These are phyloP conservation scores for Caenorhabditis sp. DNA, from an alignment of 2,888 invertebrate species.

Conservation along the genomic window DNA sequence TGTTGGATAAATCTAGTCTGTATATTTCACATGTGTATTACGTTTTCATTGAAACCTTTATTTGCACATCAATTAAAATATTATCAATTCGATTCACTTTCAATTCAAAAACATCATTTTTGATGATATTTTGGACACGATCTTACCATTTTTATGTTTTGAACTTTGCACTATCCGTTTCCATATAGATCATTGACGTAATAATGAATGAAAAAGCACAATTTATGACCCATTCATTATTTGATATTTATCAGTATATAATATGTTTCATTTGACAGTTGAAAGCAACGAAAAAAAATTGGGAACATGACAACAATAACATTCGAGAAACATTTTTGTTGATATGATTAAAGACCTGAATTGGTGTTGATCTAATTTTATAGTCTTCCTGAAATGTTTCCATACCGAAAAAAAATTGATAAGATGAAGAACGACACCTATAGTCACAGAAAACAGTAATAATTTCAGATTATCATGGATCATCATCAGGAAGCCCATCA, in stretches of 20 bases:
- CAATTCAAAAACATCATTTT: conserved; percentile 15
- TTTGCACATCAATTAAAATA: conserved; percentile 10
- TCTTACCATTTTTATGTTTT: not conserved
- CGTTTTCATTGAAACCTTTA: not conserved
- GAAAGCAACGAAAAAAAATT: not conserved
- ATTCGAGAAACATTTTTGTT: not conserved
- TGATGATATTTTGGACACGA: conserved; percentile 9
- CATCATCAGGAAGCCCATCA: conserved; percentile 53
- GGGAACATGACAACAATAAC: not conserved
- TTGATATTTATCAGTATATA: not conserved
- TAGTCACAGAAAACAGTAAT: no score
- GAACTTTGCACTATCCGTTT: conserved; percentile 8
- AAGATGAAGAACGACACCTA: not conserved
- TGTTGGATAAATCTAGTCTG: no score
- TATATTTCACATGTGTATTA: no score
- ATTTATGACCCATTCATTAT: conserved; percentile 41
- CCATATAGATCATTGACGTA: conserved; percentile 42
- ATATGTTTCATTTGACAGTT: not conserved
- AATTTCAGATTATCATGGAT: conserved; percentile 55
- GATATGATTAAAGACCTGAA: not conserved
- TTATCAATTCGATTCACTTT: conserved; percentile 7
- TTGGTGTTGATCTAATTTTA: not conserved
- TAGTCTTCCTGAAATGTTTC: not conserved
- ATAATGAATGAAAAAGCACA: conserved; percentile 8
- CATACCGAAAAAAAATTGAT: not conserved